These are phyloP conservation scores for Deroptyus accipitrinus DNA, from an alignment of 2,113 vertebrate genomes.

Conservation along the genomic window DNA sequence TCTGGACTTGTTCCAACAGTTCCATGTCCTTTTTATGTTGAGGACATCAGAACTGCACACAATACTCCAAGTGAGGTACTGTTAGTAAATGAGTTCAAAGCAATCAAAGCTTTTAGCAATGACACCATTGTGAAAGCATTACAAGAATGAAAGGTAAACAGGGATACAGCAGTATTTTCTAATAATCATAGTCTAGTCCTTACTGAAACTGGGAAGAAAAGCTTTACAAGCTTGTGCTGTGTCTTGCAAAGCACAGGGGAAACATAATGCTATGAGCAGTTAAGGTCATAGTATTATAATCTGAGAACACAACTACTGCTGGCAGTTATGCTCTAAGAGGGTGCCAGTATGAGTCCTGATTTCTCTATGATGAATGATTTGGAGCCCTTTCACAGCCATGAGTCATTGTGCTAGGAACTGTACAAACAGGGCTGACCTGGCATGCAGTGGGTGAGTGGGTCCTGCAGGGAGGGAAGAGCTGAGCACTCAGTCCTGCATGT, in stretches of 20 bases:
- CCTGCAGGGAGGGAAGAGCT: not conserved
- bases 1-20: too few species aligned
- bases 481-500: fast-evolving
- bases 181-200: not conserved
- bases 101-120: not conserved
- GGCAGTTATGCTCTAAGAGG: not conserved
- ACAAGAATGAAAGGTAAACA: not conserved
- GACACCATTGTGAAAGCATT: not conserved
- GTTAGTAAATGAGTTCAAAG: not conserved
- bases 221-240: not conserved
- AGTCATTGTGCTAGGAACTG: not conserved
- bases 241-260: not conserved
- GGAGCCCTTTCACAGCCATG: not conserved
- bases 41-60: too few species aligned
- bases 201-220: not conserved
- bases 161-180: not conserved
- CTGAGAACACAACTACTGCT: not conserved
- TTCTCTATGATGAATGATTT: not conserved
- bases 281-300: not conserved
- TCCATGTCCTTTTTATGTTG: too few species aligned
- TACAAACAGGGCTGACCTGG: not conserved
- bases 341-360: not conserved
- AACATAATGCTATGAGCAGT: not conserved
- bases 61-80: not conserved
- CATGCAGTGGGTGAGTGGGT: not conserved